Conservation (phyloP, 1,140 invertebrate species). For the Euura saliciscinereae region DNA sequence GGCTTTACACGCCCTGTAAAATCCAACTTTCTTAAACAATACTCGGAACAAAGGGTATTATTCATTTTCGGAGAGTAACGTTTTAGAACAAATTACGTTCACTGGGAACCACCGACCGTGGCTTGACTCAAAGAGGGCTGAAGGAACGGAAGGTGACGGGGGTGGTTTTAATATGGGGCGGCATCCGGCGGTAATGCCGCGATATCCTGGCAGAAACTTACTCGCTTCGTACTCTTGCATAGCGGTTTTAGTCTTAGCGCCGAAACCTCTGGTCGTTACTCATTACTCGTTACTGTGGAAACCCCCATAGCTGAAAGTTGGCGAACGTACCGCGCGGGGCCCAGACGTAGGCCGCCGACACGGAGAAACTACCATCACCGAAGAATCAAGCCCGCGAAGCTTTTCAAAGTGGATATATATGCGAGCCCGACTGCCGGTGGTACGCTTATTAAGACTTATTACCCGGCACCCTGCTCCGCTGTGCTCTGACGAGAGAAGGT, state of each 20-base stretch:
- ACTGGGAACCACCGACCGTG: not conserved
- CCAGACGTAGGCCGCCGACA: not conserved
- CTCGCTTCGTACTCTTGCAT: not conserved
- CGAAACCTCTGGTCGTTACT: no score
- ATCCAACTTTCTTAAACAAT: constrained; percentile 7
- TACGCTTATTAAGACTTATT: constrained; percentile 25
- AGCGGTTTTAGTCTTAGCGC: no score
- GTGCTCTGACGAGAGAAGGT: constrained; percentile 6
- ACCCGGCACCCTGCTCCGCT: constrained; percentile 9
- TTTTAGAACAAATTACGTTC: constrained; percentile 11
- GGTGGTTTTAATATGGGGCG: constrained; percentile 5
- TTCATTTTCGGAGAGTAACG: constrained; percentile 5
- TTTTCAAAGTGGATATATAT: not conserved
- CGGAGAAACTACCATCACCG: not conserved
- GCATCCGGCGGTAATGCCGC: constrained; percentile 10
- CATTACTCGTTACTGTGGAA: no score
- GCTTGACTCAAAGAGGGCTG: not conserved
- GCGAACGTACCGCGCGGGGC: no score
- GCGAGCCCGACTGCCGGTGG: constrained; percentile 11
- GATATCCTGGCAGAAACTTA: not conserved
- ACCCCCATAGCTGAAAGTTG: no score
- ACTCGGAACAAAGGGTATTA: constrained; percentile 11
- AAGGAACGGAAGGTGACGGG: not conserved
- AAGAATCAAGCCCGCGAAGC: not conserved
- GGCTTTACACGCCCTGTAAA: constrained; percentile 9